These are phyloP conservation scores for Bombus consobrinus DNA, from an alignment of 1,140 invertebrate genomes.

Conservation along the genomic window DNA sequence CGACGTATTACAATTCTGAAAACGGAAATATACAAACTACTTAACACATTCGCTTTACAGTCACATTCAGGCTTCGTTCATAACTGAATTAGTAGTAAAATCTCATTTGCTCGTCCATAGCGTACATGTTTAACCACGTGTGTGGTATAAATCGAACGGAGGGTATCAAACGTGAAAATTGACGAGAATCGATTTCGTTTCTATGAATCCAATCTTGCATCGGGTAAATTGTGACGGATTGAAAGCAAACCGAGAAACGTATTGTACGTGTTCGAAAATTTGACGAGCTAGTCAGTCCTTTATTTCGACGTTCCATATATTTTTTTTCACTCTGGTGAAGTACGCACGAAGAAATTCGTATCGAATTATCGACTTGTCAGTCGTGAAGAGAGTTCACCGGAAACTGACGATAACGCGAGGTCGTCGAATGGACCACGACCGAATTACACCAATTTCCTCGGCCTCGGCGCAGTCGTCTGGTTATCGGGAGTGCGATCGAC, in stretches of 20 bases:
- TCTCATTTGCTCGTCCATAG: neutral
- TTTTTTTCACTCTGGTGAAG: neutral
- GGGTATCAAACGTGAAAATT: neutral
- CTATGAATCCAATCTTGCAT: neutral
- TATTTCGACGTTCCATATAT: neutral
- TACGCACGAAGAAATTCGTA: slow-evolving; percentile 32
- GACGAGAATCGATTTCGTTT: neutral
- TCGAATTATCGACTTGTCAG: slow-evolving; percentile 44
- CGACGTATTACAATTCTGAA: neutral
- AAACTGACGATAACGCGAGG: slow-evolving; percentile 49
- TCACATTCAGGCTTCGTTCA: neutral
- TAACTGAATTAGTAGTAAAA: neutral
- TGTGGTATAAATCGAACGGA: neutral
- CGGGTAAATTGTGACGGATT: neutral
- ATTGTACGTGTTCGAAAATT: neutral
- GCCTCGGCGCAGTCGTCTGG: neutral
- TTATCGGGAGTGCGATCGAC: slow-evolving; percentile 53
- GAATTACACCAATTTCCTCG: slow-evolving; percentile 64
- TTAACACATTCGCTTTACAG: neutral
- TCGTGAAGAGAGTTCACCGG: slow-evolving; percentile 24
- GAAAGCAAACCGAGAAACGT: neutral
- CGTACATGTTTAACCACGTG: neutral
- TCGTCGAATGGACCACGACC: slow-evolving; percentile 36
- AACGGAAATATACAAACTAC: neutral
- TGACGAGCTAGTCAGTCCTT: neutral